Evolutionary conservation across 2,797 vertebrate species (phyloP).

Genomic region (Neoniphon sammara): DNA sequence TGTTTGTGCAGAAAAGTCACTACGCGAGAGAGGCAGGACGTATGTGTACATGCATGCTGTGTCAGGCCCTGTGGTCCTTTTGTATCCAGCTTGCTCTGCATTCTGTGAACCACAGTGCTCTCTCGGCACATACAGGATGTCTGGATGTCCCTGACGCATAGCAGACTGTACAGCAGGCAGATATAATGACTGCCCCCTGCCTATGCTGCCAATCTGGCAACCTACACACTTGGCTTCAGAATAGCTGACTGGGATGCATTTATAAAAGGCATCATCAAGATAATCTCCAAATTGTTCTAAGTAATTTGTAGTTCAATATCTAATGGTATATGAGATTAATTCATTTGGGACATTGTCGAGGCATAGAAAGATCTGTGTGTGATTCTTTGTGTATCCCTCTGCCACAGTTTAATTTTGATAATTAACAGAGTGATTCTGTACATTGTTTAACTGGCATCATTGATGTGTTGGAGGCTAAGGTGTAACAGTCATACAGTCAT

Average conservation of each 20-base stretch:
- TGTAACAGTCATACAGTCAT: too few relatives aligned
- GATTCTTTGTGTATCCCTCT: too few relatives aligned
- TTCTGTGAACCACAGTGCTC: conserved; percentile 25
- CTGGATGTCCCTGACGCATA: conserved; percentile 14
- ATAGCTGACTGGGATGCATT: conserved; percentile 6
- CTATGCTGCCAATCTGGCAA: conserved; percentile 18
- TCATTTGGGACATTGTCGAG: background rate
- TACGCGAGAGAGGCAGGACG: background rate
- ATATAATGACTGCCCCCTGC: conserved; percentile 5
- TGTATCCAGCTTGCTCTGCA: conserved; percentile 39
- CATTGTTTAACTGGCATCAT: background rate
- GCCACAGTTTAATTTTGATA: too few relatives aligned
- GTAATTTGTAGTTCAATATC: background rate
- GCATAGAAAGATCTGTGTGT: background rate
- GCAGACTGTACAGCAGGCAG: conserved; percentile 1
- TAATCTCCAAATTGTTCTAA: background rate
- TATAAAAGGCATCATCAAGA: conserved; percentile 6
- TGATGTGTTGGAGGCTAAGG: too few relatives aligned
- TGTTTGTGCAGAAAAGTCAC: background rate
- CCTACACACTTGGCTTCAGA: conserved; percentile 11
- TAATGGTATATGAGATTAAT: background rate
- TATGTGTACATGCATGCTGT: conserved; percentile 21
- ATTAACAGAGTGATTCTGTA: background rate
- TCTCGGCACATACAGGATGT: conserved; percentile 15
- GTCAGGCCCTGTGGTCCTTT: conserved; percentile 25